Evolutionary conservation across 2,888 invertebrate genomes (phyloP).

Genomic region (Phrixothrix hirtus): DNA sequence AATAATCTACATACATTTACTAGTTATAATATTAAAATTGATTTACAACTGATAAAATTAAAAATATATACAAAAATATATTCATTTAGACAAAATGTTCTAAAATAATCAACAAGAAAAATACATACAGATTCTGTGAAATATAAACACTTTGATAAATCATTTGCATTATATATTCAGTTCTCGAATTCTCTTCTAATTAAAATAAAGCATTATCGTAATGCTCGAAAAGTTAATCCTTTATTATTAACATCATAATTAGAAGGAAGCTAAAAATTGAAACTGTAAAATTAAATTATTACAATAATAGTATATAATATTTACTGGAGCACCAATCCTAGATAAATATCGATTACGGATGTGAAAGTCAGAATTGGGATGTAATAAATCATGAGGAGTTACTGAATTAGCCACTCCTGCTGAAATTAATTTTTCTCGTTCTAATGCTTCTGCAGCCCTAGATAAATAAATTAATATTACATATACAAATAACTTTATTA

Average conservation of each 20-base stretch:
- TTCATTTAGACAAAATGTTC: not conserved
- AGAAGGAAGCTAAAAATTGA: conserved; percentile 50
- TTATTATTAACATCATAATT: conserved; percentile 51
- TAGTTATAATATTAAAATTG: not conserved
- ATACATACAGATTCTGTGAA: not conserved
- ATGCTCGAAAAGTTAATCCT: conserved; percentile 50
- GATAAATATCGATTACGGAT: conserved; percentile 66
- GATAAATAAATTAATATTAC: conserved; percentile 12
- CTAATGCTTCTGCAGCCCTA: conserved; percentile 57
- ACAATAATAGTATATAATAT: conserved; percentile 33
- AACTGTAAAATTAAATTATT: conserved; percentile 1
- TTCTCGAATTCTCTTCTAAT: not conserved
- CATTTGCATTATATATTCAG: conserved; percentile 4
- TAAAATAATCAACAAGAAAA: not conserved
- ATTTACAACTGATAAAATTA: not conserved
- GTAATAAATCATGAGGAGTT: conserved; percentile 53
- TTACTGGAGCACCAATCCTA: conserved; percentile 64
- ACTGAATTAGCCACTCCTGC: conserved; percentile 54
- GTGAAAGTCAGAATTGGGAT: conserved; percentile 61
- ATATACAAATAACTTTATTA: not conserved
- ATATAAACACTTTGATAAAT: not conserved
- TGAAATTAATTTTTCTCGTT: conserved; percentile 60
- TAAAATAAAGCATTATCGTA: conserved; percentile 42
- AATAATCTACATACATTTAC: not conserved
- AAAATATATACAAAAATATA: not conserved